Base-by-base conservation (phyloP, 2,113 vertebrate species). In the Dasyurus viverrinus region DNA sequence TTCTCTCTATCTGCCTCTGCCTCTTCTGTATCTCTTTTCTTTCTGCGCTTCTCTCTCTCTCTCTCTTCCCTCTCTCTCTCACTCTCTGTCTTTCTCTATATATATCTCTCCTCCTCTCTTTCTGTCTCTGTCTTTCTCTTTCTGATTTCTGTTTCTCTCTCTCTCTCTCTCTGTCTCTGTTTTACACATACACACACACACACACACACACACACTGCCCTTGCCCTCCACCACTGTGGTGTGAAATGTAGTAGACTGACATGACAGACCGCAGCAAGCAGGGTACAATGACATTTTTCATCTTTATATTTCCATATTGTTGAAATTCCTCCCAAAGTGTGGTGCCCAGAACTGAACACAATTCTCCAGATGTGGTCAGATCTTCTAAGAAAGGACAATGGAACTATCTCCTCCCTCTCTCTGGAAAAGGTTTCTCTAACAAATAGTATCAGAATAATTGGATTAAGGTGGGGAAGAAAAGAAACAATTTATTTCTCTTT, bases 81-180 rank as follows among this genome's bases (percentile, higher is more conserved):
- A 24, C 22, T 48, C 48, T 48, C 7, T 48, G 3, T 48, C 48
- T 68, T 3, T 68, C 60, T 16, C 12, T 36, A 0, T 60, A 0
- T 36, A 0, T 60, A 0, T 9, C 7, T 25, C 30, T 68, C 12
- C 30, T 0, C 1, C 27, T 5, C 27, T 5, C 53, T 14, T 19
- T 19, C 53, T 54, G 1, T 22, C 53, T 55, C 24, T 55, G 22
- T 55, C n/a, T n/a, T n/a, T n/a, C 24, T 25, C 3, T 68, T 3
- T 68, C 2, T 11, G 48, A 48, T 48, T 48, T 48, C 9, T 22
- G 9, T 22, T 11, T 54, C 53, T 54, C 53, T 55, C 24, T 55
- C 8, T 8, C 7, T 16, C 26, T 16, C 53, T 53, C 3, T 53
- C 53, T 53, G 3, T 53, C 10, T 55, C 54, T 55, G 16, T 54